Base-by-base conservation (phyloP, 2,113 vertebrate genomes). In the Circaetus cinerascens region DNA sequence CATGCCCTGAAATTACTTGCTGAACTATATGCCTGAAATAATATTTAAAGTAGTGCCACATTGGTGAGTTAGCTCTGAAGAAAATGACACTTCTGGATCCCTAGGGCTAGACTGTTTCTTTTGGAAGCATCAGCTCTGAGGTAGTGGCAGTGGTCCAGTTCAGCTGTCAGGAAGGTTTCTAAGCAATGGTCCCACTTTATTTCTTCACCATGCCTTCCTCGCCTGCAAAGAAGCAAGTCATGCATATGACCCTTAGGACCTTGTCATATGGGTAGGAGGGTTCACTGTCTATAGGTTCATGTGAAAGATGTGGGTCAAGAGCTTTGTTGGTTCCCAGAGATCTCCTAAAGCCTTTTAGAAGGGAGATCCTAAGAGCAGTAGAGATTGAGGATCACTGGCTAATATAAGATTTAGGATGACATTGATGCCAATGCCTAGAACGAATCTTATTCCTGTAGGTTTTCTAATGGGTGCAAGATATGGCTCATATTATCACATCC, bases 1-100 rank as follows among this genome's bases (percentile, higher is more conserved):
- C 94, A 30, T 56, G 74, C 77, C 67, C 86, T 79, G 74, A 91
- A 94, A 82, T 91, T 85, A 93, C 62, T 66, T 82, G 74, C 84
- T 91, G 91, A 93, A 84, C 92, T 82, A 11, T 43, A 4, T 50
- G 64, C 45, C 73, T 93, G 73, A 87, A 94, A 88, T 82, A 76
- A 82, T 90, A 82, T 80, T 90, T 88, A 79, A 91, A 88, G 86
- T 26, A 46, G 57, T 73, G 78, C 60, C 62, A 46, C 57, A 9
- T 0, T 46, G 59, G 50, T 13, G 46, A 85, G 77, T 38, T 64
- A 43, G 32, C 51, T 67, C 46, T 86, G 89, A 86, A 90, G 74
- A 62, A 76, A 76, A 76, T 79, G 48, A 41, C 69, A 38, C 38
- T 25, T 85, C 45, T 79, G 75, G 30, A 81, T 85, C 76, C 66